Evolutionary conservation across 2,888 invertebrate species (phyloP).

Genomic region (Lumbricus terrestris): DNA sequence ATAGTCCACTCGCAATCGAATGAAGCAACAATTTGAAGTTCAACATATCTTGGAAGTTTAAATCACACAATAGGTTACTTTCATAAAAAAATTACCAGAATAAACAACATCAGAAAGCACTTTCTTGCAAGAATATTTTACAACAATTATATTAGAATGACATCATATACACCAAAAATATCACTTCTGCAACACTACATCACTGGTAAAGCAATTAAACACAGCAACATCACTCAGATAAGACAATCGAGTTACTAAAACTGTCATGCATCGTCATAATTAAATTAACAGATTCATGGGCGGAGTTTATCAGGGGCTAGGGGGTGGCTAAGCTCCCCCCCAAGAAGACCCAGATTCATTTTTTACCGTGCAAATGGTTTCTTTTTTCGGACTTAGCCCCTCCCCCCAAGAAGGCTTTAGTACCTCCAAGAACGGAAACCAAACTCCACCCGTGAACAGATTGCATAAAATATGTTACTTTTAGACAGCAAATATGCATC

Average conservation of each 20-base stretch:
- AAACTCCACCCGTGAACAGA: no score
- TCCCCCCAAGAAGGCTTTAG: no score
- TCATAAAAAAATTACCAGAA: background rate
- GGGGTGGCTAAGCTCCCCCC: no score
- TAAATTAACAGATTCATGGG: slow-evolving; percentile 3
- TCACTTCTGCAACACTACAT: background rate
- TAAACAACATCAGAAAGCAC: background rate
- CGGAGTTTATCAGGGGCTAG: no score
- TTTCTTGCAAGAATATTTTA: background rate
- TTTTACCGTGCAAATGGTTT: no score
- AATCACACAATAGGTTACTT: background rate
- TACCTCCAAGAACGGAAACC: no score
- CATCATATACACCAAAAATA: no score
- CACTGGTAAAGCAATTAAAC: background rate
- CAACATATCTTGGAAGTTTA: background rate
- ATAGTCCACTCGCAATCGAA: background rate
- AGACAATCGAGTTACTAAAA: background rate
- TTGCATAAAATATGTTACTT: background rate
- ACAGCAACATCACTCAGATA: background rate
- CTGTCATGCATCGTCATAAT: background rate
- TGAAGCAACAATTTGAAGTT: background rate
- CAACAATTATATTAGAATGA: no score
- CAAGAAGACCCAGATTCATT: no score
- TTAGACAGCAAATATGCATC: background rate
- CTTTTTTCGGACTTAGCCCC: no score